phyloP scores from a whole-genome alignment of 2,113 vertebrate genomes.

The Seriola aureovittata region DNA sequence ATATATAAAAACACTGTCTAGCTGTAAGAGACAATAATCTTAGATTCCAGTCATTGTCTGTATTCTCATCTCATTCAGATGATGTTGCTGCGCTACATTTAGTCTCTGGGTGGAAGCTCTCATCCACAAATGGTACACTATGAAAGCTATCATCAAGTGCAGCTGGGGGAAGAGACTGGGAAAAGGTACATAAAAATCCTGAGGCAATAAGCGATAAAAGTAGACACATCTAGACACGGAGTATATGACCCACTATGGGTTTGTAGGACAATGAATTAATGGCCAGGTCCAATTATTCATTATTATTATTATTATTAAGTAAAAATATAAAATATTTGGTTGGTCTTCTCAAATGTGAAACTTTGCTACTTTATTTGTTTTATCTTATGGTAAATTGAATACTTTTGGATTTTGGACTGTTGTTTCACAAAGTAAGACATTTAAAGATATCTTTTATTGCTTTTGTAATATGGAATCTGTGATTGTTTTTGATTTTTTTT shows the following conservation, averaged over 20 bases:
- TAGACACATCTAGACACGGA: not conserved
- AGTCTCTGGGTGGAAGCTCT: constrained; percentile 21
- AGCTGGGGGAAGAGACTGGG: not conserved
- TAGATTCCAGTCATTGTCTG: not conserved
- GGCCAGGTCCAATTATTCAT: not conserved
- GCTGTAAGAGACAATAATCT: not conserved
- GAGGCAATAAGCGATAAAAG: constrained; percentile 13
- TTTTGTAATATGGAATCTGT: not conserved
- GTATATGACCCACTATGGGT: not conserved
- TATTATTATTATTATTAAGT: too few relatives aligned
- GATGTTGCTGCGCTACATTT: constrained; percentile 15
- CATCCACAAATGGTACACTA: not conserved
- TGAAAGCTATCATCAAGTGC: constrained; percentile 8
- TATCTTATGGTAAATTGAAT: not conserved
- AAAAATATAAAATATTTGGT: not conserved
- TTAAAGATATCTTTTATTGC: not conserved
- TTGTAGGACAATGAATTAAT: not conserved
- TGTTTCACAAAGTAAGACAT: not conserved
- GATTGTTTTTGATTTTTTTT: not conserved
- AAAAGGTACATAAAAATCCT: constrained; percentile 39
- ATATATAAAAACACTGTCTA: too few relatives aligned
- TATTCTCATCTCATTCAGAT: constrained; percentile 21
- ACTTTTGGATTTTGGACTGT: not conserved
- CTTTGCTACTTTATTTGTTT: not conserved
- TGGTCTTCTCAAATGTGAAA: not conserved